Percentiles rank a stretch among this genome's conserved stretches.
Evolutionary conservation across 2,113 vertebrate species (phyloP).

Genomic region (Aspiorhynchus laticeps): DNA sequence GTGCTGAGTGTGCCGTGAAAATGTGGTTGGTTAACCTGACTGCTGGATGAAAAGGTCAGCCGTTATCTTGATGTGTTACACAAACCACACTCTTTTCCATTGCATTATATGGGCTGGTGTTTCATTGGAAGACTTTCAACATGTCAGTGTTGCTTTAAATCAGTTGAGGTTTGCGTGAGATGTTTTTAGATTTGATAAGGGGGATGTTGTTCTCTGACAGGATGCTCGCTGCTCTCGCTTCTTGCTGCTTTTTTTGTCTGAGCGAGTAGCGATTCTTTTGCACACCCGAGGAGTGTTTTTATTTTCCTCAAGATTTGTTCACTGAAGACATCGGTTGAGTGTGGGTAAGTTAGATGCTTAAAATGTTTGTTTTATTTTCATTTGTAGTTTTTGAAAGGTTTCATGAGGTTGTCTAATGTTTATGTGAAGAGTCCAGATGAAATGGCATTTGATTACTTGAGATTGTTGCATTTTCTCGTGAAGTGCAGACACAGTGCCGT

Average conservation of each 20-base stretch:
- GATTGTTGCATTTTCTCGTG: not conserved
- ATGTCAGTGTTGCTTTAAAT: constrained; percentile 13
- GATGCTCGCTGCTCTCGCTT: not conserved
- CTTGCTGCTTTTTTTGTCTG: not conserved
- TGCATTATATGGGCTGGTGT: not conserved
- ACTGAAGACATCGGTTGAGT: not conserved
- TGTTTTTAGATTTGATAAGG: not conserved
- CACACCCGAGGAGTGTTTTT: not conserved
- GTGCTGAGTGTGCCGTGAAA: not conserved
- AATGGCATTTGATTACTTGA: not conserved
- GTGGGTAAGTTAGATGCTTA: not conserved
- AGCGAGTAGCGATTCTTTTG: not conserved
- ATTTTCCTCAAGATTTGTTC: not conserved
- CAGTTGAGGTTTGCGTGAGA: not conserved
- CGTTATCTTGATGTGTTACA: not conserved
- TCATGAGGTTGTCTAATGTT: not conserved
- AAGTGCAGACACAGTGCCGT: not conserved
- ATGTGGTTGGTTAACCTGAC: not conserved
- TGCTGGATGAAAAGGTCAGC: not conserved
- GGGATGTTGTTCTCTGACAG: not conserved
- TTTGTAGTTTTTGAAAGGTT: not conserved
- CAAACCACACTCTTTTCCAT: not conserved
- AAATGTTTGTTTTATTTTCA: not conserved
- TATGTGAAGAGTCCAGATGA: not conserved
- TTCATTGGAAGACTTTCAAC: not conserved